Evolutionary conservation across 2,113 vertebrate genomes (phyloP).

Genomic region (Oncorhynchus gorbuscha): DNA sequence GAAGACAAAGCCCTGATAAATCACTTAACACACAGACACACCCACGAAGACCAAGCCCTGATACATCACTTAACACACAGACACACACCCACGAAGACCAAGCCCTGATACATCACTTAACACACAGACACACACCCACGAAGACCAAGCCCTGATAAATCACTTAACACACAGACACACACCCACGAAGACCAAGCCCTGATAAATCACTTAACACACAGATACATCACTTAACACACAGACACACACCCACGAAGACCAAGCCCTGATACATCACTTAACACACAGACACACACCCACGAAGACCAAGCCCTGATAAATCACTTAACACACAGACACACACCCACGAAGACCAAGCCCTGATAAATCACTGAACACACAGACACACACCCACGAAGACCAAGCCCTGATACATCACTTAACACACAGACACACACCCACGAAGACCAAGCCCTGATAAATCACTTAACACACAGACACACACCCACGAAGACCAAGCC

Average conservation of each 20-base stretch:
- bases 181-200: constrained; percentile 11
- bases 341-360: background rate
- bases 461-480: background rate
- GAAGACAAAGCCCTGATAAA: constrained; percentile 34
- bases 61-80: no score
- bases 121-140: constrained; percentile 2
- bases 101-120: constrained; percentile 43
- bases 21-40: constrained; percentile 22
- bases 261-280: no score
- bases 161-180: background rate
- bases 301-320: constrained; percentile 34
- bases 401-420: constrained; percentile 41
- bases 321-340: constrained; percentile 24
- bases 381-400: background rate
- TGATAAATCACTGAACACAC: no score
- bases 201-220: constrained; percentile 44
- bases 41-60: background rate
- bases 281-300: background rate
- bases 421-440: constrained; percentile 13
- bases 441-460: background rate
- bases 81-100: background rate
- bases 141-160: background rate
- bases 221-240: no score
- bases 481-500: background rate
- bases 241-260: background rate